Evolutionary conservation across 1,140 invertebrate species (phyloP), one percentile per base, ranked within the genome.

Genomic region (Eubasilissa regina): DNA sequence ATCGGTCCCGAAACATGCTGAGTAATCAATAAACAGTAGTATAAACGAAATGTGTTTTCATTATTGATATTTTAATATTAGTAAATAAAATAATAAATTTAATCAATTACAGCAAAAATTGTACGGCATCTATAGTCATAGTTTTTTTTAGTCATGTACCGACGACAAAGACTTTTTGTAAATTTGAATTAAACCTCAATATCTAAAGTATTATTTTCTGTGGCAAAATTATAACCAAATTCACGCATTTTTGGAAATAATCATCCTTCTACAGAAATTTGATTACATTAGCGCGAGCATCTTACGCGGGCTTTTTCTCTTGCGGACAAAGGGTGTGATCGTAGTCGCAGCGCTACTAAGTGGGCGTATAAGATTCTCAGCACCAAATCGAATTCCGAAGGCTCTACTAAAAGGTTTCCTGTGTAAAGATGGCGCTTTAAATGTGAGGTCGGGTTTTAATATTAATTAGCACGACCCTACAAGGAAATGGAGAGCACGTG

Each of bases 381-480:
- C 74, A 73, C 74, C 47, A 81, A 81, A 81, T 81, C 80, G 80
- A 81, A 81, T 81, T 79, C 75, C 80, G 72, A 81, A 81, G 77
- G 75, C 64, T 81, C 72, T 56, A 47, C 70, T 81, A 81, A 81
- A 81, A 81, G 80, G 80, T 81, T 81, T 81, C 77, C 75, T 77
- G 68, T 81, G 80, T 81, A 62, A 68, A 60, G 60, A 43, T 45
- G 70, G 74, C 35, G 80, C 56, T 77, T 81, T 81, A 81, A 81
- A 81, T 72, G 80, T 58, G 75, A 78, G 80, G 70, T 81, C 73
- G 35, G 68, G 80, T 79, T 81, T 81, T 81, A 81, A 81, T 81
- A 81, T 81, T 81, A 81, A 81, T 81, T 79, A 81, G 80, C 55
- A 70, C 48, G 25, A 17, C 76, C 62, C 44, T 66, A 64, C 60